Percentiles rank a stretch among this genome's conserved stretches.
Conservation (phyloP, 2,888 invertebrate genomes). For the Dioctria linearis region DNA sequence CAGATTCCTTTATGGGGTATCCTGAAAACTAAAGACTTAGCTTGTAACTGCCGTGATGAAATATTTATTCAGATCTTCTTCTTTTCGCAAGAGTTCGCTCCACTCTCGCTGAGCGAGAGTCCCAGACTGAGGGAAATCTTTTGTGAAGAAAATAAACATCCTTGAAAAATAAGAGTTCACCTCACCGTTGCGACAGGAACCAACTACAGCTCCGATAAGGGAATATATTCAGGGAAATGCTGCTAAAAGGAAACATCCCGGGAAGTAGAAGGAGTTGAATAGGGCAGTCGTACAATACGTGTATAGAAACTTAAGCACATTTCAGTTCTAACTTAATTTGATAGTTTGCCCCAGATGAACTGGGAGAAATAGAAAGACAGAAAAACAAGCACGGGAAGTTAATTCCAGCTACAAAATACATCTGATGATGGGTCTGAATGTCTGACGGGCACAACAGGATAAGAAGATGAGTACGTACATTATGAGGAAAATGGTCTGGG, state of each 20-base stretch:
- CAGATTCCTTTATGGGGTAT: conserved; percentile 36
- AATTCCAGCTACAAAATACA: conserved; percentile 25
- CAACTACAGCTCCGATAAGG: not conserved
- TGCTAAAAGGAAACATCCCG: conserved; percentile 11
- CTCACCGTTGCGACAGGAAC: conserved; percentile 41
- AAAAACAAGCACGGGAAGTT: conserved; percentile 25
- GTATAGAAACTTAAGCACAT: conserved; percentile 51
- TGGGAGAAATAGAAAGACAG: conserved; percentile 19
- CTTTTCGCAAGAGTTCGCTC: conserved; percentile 6
- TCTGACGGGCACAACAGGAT: conserved; percentile 22
- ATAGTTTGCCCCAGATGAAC: conserved; percentile 44
- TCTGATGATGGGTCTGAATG: conserved; percentile 23
- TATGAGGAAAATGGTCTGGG: conserved; percentile 11
- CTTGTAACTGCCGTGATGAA: conserved; percentile 48
- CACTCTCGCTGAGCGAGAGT: conserved; percentile 21
- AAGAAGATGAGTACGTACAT: conserved; percentile 40
- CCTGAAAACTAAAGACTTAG: conserved; percentile 45
- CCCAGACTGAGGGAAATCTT: conserved; percentile 40
- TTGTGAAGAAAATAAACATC: conserved; percentile 50
- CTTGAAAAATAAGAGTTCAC: conserved; percentile 45
- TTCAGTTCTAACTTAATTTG: conserved; percentile 44
- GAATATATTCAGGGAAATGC: conserved; percentile 11
- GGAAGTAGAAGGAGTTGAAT: conserved; percentile 39
- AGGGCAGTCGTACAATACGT: conserved; percentile 48
- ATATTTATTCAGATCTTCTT: conserved; percentile 35